Base-by-base conservation (phyloP, 1,140 invertebrate species). In the Pogonognathellus flavescens region DNA sequence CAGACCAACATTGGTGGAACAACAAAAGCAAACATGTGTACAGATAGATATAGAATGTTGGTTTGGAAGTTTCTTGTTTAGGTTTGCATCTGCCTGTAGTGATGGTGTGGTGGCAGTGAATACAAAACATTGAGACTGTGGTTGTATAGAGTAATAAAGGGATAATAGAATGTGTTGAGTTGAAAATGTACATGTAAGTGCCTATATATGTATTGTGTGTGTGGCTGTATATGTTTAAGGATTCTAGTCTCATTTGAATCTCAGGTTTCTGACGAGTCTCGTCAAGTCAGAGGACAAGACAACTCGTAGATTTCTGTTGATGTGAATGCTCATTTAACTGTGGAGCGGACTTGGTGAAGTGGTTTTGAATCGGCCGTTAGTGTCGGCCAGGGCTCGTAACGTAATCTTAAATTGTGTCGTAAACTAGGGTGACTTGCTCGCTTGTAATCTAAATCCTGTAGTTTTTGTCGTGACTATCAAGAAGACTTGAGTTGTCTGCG, bases 281-380 rank as follows among this genome's bases (percentile, higher is more conserved):
- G 70, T 50, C 70, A 76, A 76, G 70, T 76, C 70, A 76, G 31
- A 76, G 41, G 70, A 76, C 70, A 76, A 76, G 70, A 76, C 70
- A 76, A 76, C 41, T 76, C 70, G 70, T 76, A 76, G 70, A 76
- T 76, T 76, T 76, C 70, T 76, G 70, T 76, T 76, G 70, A 76
- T 76, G 70, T 76, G 70, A 76, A 76, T 76, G 70, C 70, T 76
- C 70, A 76, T 76, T 76, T 76, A 76, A 76, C 70, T 76, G 41
- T 50, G 18, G 25, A 76, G 62, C 70, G 70, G 76, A 84, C 83
- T 53, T 80, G 83, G 22, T 84, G 76, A 84, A 84, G 83, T 84
- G 83, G 83, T 80, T 80, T 76, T 84, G 83, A 84, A 84, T 84
- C 83, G 83, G 83, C 83, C 50, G 83, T 84, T 84, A 84, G 66